Conservation (phyloP, 2,113 vertebrate species). For the Phylloscopus trochiloides region DNA sequence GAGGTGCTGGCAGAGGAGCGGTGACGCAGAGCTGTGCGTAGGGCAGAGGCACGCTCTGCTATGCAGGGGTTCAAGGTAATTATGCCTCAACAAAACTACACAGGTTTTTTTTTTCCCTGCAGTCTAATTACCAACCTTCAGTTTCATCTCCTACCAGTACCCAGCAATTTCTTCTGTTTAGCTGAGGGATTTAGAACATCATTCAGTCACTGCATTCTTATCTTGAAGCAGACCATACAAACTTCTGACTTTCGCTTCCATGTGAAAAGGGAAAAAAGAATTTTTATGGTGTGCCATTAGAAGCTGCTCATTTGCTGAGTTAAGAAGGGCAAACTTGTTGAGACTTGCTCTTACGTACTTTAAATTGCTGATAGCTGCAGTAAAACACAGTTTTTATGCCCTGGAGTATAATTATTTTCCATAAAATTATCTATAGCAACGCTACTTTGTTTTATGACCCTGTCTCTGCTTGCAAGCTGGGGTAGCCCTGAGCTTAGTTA, state of each 20-base stretch:
- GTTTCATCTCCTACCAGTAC: neutral
- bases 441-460: neutral
- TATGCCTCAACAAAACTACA: neutral
- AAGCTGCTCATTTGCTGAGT: neutral
- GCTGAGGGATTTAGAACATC: neutral
- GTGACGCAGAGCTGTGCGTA: neutral
- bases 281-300: neutral
- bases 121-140: neutral
- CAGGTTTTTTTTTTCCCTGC: neutral
- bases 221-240: neutral
- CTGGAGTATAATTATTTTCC: neutral
- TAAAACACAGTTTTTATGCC: conserved; percentile 3
- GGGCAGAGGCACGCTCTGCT: neutral
- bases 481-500: neutral
- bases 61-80: neutral
- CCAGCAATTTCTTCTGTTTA: neutral
- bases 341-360: conserved; percentile 28
- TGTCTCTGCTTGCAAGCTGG: neutral
- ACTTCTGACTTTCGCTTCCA: neutral
- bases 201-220: neutral
- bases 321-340: neutral
- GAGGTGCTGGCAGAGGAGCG: neutral
- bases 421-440: neutral
- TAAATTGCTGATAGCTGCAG: neutral
- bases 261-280: neutral